phyloP scores from a whole-genome alignment of 2,113 vertebrate genomes.

The Cepphus grylle region DNA sequence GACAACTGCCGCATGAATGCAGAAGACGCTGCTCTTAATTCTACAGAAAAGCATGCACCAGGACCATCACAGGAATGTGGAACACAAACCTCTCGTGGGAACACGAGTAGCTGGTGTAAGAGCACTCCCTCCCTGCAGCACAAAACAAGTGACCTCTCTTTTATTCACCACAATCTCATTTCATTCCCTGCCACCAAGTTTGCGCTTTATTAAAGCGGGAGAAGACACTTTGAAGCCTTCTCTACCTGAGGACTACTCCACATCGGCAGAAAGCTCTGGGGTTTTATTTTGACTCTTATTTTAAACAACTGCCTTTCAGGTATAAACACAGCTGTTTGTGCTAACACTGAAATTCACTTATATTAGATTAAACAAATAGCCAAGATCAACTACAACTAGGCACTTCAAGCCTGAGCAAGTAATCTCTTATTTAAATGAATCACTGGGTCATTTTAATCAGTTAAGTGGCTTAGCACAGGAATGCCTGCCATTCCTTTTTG shows the following conservation, averaged over 20 bases:
- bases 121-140: neutral
- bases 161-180: neutral
- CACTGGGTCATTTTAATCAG: conserved; percentile 76
- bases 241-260: neutral
- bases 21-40: neutral
- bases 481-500: conserved; percentile 44
- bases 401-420: conserved; percentile 55
- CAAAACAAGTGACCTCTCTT: neutral
- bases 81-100: neutral
- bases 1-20: neutral
- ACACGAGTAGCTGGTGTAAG: neutral
- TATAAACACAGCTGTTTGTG: neutral
- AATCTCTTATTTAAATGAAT: conserved; percentile 73
- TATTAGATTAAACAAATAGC: conserved; percentile 49
- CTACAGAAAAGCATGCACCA: neutral
- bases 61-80: neutral
- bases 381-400: conserved; percentile 20
- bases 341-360: conserved; percentile 54
- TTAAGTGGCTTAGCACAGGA: conserved; percentile 54
- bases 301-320: neutral
- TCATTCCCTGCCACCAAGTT: neutral
- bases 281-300: neutral
- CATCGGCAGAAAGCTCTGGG: neutral
- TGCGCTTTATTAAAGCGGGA: neutral
- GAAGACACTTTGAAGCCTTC: neutral